Conservation (phyloP, 1,140 invertebrate species). For the Latrodectus geometricus region DNA sequence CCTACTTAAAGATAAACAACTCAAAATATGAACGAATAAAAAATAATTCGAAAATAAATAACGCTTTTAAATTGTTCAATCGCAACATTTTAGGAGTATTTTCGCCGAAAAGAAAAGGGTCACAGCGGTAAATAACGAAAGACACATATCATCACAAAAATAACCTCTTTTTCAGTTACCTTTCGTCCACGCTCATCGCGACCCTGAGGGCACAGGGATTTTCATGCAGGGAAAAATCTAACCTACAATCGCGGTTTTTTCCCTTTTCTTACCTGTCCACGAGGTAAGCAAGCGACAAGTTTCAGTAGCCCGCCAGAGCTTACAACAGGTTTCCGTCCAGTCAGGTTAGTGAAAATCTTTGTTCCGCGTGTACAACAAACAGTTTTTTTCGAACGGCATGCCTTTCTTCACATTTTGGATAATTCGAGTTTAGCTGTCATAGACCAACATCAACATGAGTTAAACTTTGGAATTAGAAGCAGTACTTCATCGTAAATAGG, state of each 20-base stretch:
- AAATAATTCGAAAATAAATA: too few species aligned
- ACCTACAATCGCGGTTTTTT: not conserved
- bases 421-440: too few species aligned
- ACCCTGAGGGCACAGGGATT: not conserved
- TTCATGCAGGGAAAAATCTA: not conserved
- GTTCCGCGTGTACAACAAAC: too few species aligned
- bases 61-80: too few species aligned
- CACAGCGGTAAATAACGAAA: not conserved
- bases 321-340: not conserved
- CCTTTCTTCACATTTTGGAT: too few species aligned
- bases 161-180: not conserved
- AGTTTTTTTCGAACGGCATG: too few species aligned
- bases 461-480: not conserved
- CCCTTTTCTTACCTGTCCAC: not conserved
- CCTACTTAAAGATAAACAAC: too few species aligned
- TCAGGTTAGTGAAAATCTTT: too few species aligned
- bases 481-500: not conserved
- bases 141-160: not conserved
- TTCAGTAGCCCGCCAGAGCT: not conserved
- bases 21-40: too few species aligned
- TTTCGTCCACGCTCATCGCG: not conserved
- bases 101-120: not conserved
- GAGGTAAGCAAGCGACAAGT: not conserved
- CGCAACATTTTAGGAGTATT: too few species aligned
- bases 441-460: not conserved